A percentile compares a stretch with the other conserved stretches of the same genome.
phyloP scores from a whole-genome alignment of 1,140 invertebrate species.

The Drosophila equinoxialis region DNA sequence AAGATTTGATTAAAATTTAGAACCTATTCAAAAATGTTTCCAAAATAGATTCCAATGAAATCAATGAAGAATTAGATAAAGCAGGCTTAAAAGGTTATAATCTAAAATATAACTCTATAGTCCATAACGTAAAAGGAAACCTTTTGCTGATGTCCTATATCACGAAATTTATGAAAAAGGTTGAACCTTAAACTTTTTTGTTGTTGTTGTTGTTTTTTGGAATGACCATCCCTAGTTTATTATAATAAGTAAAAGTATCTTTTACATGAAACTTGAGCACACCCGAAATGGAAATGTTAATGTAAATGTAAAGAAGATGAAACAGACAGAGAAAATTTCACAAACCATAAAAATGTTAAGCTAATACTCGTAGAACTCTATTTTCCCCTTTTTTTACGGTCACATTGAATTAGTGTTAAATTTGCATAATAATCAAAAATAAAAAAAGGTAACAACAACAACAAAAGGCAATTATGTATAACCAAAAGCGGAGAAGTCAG shows the following conservation, averaged over 20 bases:
- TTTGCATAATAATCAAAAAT: constrained; percentile 74
- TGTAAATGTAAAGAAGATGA: constrained; percentile 9
- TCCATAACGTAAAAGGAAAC: too few species aligned
- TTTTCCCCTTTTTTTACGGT: constrained; percentile 42
- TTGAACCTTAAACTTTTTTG: not conserved
- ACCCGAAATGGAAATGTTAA: constrained; percentile 25
- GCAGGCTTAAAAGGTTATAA: too few species aligned
- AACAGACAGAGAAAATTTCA: constrained; percentile 63
- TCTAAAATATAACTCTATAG: too few species aligned
- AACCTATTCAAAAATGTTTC: too few species aligned
- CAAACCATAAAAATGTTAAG: constrained; percentile 70
- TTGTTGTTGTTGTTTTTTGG: not conserved
- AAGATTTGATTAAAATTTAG: too few species aligned
- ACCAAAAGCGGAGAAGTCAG: constrained; percentile 16
- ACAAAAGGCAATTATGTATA: constrained; percentile 42
- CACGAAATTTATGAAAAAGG: too few species aligned
- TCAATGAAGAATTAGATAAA: too few species aligned
- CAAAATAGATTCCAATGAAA: too few species aligned
- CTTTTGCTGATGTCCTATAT: too few species aligned
- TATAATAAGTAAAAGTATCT: constrained; percentile 55
- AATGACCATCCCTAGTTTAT: constrained; percentile 40
- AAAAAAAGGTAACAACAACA: constrained; percentile 20
- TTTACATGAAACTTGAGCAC: constrained; percentile 26
- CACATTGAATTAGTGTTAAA: constrained; percentile 71
- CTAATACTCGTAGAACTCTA: constrained; percentile 57